A percentile compares a stretch with the other conserved stretches of the same genome.
Evolutionary conservation across 1,140 invertebrate species (phyloP).

Genomic region (Bombus fervidus): DNA sequence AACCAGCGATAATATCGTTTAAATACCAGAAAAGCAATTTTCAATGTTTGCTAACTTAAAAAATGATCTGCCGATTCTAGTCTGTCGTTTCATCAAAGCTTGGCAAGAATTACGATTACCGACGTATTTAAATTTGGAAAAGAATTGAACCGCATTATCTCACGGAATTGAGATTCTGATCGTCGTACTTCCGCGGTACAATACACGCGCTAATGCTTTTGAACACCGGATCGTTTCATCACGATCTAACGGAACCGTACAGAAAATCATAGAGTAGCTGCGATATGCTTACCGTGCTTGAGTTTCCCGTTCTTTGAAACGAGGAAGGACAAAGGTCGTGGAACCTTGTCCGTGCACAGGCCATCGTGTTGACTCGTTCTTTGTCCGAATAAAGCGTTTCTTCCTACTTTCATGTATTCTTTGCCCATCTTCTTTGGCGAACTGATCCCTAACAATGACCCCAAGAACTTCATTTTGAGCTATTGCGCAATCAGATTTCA

Average conservation of each 20-base stretch:
- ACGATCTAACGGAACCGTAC: neutral
- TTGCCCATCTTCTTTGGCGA: conserved; percentile 83
- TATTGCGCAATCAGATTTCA: neutral
- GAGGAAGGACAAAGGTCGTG: conserved; percentile 88
- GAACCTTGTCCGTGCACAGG: conserved; percentile 81
- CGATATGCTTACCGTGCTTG: conserved; percentile 84
- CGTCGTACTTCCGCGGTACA: neutral
- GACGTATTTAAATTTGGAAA: neutral
- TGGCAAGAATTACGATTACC: neutral
- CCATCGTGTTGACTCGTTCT: conserved; percentile 76
- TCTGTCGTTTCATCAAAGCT: too few relatives aligned
- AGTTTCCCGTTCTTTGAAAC: conserved; percentile 89
- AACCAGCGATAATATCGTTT: too few relatives aligned
- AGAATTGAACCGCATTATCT: neutral
- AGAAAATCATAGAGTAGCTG: neutral
- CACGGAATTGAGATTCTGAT: neutral
- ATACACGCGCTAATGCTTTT: neutral
- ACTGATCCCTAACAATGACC: conserved; percentile 77
- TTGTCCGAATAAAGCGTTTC: conserved; percentile 87
- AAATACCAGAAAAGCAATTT: too few relatives aligned
- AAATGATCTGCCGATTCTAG: too few relatives aligned
- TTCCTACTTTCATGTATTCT: conserved; percentile 89
- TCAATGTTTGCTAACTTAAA: too few relatives aligned
- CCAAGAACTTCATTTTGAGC: conserved; percentile 79
- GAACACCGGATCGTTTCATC: neutral